These are phyloP conservation scores for Ictidomys tridecemlineatus DNA, from an alignment of 2,113 vertebrate species.

Conservation along the genomic window DNA sequence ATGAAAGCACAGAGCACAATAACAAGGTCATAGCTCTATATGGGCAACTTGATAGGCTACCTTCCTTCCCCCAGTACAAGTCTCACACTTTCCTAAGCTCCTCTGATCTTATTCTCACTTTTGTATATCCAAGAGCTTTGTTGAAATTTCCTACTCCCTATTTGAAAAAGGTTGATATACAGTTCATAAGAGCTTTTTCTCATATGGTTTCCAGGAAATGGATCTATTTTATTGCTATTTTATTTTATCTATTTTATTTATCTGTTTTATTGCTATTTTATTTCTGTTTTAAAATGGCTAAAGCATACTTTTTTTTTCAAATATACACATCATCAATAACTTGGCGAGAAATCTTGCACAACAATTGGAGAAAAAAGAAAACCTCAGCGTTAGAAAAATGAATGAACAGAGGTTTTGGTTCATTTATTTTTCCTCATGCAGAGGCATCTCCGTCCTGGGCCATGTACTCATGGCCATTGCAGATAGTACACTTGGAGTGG, in stretches of 20 bases:
- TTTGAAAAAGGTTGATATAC: not conserved
- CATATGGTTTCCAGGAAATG: not conserved
- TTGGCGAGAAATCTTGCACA: not conserved
- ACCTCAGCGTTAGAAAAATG: not conserved
- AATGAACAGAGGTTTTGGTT: not conserved
- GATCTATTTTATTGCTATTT: not conserved
- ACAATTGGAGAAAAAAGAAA: not conserved
- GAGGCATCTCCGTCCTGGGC: not conserved
- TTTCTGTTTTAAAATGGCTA: not conserved
- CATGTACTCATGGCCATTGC: not conserved
- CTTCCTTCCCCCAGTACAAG: not conserved
- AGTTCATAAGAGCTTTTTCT: not conserved
- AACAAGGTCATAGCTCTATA: not conserved
- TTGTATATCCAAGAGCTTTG: not conserved
- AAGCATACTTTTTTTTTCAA: not conserved
- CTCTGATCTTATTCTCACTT: not conserved
- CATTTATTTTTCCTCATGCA: not conserved
- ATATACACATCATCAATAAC: not conserved
- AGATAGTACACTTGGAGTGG: not conserved
- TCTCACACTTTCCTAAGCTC: not conserved
- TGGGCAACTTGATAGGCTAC: not conserved
- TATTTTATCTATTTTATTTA: no score
- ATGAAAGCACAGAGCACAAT: not conserved
- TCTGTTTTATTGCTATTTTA: conserved; percentile 14
- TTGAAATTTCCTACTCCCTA: not conserved